Evolutionary conservation across 2,797 vertebrate species (phyloP).

Genomic region (Sebastiscus tertius): DNA sequence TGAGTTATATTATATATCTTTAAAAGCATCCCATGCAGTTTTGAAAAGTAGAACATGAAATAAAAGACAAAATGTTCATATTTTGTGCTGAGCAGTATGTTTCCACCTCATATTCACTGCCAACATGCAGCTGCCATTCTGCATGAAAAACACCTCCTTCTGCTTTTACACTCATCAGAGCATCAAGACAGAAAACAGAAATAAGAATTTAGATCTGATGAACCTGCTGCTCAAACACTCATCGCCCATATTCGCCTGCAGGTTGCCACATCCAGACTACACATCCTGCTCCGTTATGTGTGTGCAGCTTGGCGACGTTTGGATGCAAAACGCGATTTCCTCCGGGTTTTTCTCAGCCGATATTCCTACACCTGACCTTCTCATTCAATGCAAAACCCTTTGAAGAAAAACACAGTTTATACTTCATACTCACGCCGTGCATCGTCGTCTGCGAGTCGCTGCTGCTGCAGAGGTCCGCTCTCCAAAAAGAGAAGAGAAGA

Average conservation of each 20-base stretch:
- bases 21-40: not conserved
- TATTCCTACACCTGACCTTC: not conserved
- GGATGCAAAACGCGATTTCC: constrained; percentile 28
- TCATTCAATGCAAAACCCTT: not conserved
- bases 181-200: not conserved
- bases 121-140: not conserved
- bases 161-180: not conserved
- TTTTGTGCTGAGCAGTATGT: not conserved
- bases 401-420: constrained; percentile 5
- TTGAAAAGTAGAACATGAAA: not conserved
- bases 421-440: constrained; percentile 75
- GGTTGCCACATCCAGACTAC: constrained; percentile 25
- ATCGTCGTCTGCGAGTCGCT: constrained; percentile 33
- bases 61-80: not conserved
- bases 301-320: constrained; percentile 11
- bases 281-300: constrained; percentile 32
- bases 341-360: not conserved
- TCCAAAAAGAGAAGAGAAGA: constrained; percentile 13
- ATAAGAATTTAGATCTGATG: not conserved
- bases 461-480: constrained; percentile 27
- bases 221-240: constrained; percentile 31
- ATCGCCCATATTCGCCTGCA: constrained; percentile 21
- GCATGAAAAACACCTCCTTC: not conserved
- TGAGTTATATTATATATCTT: not conserved
- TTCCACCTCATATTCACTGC: not conserved